Percentiles rank a stretch among this genome's conserved stretches.
These are phyloP conservation scores for Eurystomus gularis DNA, from an alignment of 2,113 vertebrate genomes.

Conservation along the genomic window DNA sequence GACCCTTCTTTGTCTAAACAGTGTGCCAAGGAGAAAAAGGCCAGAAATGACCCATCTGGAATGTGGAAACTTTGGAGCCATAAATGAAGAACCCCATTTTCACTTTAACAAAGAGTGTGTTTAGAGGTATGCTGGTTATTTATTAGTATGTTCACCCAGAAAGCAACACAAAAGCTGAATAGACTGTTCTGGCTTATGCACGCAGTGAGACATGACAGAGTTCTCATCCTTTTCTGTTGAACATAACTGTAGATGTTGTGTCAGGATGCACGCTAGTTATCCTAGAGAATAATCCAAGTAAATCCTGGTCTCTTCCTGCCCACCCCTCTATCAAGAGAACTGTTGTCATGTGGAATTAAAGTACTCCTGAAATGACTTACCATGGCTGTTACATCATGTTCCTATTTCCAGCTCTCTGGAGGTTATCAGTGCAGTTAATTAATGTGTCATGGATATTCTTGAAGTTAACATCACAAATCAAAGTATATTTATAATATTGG, in stretches of 20 bases:
- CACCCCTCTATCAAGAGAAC: not conserved
- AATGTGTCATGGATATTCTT: not conserved
- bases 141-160: not conserved
- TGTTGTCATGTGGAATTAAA: not conserved
- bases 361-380: not conserved
- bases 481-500: not conserved
- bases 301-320: not conserved
- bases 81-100: slow-evolving; percentile 21
- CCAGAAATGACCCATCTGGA: slow-evolving; percentile 31
- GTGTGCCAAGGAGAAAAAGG: slow-evolving; percentile 48
- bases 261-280: not conserved
- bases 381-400: not conserved
- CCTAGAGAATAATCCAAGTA: not conserved
- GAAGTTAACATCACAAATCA: not conserved
- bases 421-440: slow-evolving; percentile 19
- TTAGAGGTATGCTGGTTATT: not conserved
- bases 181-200: not conserved
- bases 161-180: not conserved
- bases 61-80: slow-evolving; percentile 3
- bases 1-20: slow-evolving; percentile 64
- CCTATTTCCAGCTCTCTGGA: not conserved
- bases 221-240: not conserved
- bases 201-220: not conserved
- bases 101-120: not conserved
- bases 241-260: not conserved